Percentiles rank a stretch among this genome's conserved stretches.
Conservation (phyloP, 2,888 invertebrate species). For the Branchellion lobata region DNA sequence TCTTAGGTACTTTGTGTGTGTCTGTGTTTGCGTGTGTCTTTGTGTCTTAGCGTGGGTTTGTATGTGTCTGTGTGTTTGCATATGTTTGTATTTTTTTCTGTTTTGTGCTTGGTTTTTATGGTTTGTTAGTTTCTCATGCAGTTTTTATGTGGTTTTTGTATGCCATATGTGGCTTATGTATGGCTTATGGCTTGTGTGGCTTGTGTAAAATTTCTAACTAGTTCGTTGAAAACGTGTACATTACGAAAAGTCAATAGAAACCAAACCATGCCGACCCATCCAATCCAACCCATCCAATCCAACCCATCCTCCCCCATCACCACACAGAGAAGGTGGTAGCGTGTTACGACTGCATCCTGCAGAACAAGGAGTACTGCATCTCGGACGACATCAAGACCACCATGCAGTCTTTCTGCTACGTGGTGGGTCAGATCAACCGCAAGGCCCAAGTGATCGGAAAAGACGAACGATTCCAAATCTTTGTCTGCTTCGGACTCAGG, state of each 20-base stretch:
- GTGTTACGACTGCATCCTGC: slow-evolving; percentile 60
- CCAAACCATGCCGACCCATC: too few species aligned
- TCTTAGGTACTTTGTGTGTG: slow-evolving; percentile 74
- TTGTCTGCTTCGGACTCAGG: slow-evolving; percentile 90
- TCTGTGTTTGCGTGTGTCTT: too few species aligned
- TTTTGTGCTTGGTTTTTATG: slow-evolving; percentile 47
- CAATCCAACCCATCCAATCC: too few species aligned
- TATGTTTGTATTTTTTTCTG: too few species aligned
- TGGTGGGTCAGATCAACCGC: slow-evolving; percentile 80
- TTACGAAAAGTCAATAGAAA: too few species aligned
- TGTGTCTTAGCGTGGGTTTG: too few species aligned
- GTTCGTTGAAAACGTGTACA: too few species aligned
- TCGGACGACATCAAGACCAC: slow-evolving; percentile 68
- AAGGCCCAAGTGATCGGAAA: slow-evolving; percentile 86
- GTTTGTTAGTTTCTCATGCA: neutral
- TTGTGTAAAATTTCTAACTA: too few species aligned
- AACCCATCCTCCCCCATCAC: neutral
- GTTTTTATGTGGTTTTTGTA: too few species aligned
- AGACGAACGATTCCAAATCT: slow-evolving; percentile 95
- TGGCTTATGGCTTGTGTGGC: too few species aligned
- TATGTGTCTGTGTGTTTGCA: too few species aligned
- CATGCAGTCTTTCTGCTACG: slow-evolving; percentile 82
- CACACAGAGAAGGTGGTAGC: slow-evolving; percentile 67
- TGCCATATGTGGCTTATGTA: too few species aligned
- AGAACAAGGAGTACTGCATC: slow-evolving; percentile 58